phyloP scores from a whole-genome alignment of 2,888 invertebrate species.

The Leptodirus hochenwartii region DNA sequence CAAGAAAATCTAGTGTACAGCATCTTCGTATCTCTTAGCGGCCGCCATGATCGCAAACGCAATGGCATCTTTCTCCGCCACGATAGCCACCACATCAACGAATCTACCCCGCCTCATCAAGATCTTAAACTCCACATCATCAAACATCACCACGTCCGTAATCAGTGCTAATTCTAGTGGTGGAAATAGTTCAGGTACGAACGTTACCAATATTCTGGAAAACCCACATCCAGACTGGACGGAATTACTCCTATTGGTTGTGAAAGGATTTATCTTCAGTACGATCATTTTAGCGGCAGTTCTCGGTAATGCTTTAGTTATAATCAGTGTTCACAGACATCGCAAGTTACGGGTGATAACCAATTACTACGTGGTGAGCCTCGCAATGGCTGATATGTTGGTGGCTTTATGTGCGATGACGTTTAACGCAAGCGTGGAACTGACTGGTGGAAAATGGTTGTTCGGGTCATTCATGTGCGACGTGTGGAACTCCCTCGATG shows the following conservation, averaged over 20 bases:
- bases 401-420: slow-evolving; percentile 87
- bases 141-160: slow-evolving; percentile 16
- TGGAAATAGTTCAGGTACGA: slow-evolving; percentile 13
- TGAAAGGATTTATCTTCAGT: slow-evolving; percentile 65
- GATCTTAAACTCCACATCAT: slow-evolving; percentile 16
- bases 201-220: slow-evolving; percentile 22
- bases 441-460: slow-evolving; percentile 65
- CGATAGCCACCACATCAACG: slow-evolving; percentile 19
- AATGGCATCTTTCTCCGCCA: slow-evolving; percentile 27
- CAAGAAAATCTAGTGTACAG: too few species aligned
- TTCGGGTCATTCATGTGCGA: slow-evolving; percentile 85
- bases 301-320: slow-evolving; percentile 82
- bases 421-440: slow-evolving; percentile 75
- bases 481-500: slow-evolving; percentile 86
- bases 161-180: neutral
- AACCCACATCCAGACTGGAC: slow-evolving; percentile 30
- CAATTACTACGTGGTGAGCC: slow-evolving; percentile 88
- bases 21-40: too few species aligned
- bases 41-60: slow-evolving; percentile 27
- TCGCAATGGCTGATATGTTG: slow-evolving; percentile 85
- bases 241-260: slow-evolving; percentile 38
- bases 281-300: slow-evolving; percentile 79
- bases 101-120: slow-evolving; percentile 14
- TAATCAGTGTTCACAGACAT: slow-evolving; percentile 65
- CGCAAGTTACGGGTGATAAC: slow-evolving; percentile 73